Conservation (phyloP, 1,140 invertebrate species). For the Aradophagus sp. region DNA sequence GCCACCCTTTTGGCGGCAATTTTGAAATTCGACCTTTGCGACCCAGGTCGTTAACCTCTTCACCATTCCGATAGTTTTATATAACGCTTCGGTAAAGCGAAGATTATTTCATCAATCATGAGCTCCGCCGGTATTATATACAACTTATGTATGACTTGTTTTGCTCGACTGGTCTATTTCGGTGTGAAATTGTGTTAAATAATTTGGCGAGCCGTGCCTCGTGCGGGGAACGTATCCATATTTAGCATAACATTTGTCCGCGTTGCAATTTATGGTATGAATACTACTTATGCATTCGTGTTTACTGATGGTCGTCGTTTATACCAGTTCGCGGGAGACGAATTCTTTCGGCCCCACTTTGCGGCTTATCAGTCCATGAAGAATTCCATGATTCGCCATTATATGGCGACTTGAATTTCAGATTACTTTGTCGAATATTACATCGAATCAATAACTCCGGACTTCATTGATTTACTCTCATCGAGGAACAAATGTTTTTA, state of each 20-base stretch:
- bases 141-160: no score
- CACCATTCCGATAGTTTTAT: no score
- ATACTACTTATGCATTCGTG: constrained; percentile 61
- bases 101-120: no score
- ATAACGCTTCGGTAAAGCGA: no score
- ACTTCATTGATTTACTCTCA: no score
- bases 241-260: constrained; percentile 54
- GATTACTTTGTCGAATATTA: constrained; percentile 42
- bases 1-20: no score
- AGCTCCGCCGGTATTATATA: no score
- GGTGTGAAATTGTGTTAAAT: constrained; percentile 47
- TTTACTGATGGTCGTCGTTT: constrained; percentile 53
- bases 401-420: constrained; percentile 29
- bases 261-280: constrained; percentile 64
- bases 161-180: constrained; percentile 18
- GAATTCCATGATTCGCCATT: constrained; percentile 34
- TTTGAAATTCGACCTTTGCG: no score
- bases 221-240: constrained; percentile 35
- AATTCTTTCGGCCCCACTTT: constrained; percentile 33
- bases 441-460: constrained; percentile 37
- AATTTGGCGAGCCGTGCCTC: constrained; percentile 44
- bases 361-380: constrained; percentile 48
- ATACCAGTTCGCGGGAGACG: constrained; percentile 47
- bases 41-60: no score
- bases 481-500: no score